Percentiles rank a stretch among this genome's conserved stretches.
phyloP scores from a whole-genome alignment of 2,113 vertebrate species.

The Lichenostomus cassidix region DNA sequence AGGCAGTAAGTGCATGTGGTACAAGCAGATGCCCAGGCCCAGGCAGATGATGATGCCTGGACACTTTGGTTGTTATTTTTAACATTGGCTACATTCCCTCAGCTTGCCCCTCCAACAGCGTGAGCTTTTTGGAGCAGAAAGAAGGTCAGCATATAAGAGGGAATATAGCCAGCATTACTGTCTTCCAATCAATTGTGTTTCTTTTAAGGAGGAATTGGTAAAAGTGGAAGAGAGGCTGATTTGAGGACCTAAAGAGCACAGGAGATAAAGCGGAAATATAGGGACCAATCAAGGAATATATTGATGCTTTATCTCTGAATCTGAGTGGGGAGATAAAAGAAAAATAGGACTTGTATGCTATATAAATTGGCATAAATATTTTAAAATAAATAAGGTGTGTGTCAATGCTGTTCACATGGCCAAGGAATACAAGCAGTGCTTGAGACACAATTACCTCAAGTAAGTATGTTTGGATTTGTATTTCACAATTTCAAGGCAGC shows the following conservation, averaged over 20 bases:
- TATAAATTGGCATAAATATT: neutral
- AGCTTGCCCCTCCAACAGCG: neutral
- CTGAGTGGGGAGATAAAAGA: neutral
- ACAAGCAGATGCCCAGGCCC: neutral
- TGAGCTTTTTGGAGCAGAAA: slow-evolving; percentile 47
- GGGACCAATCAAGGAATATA: neutral
- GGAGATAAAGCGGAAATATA: neutral
- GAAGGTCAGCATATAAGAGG: neutral
- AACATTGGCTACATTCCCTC: neutral
- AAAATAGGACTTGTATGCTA: neutral
- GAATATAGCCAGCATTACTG: neutral
- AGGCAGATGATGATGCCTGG: neutral
- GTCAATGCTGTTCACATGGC: neutral
- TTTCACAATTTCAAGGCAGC: neutral
- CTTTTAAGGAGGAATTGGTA: neutral
- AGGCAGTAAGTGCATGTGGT: neutral
- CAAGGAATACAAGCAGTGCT: neutral
- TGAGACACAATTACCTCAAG: neutral
- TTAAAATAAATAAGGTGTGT: neutral
- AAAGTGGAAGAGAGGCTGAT: neutral
- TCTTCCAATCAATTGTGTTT: neutral
- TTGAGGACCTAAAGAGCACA: neutral
- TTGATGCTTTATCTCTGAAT: neutral
- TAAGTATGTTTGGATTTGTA: neutral
- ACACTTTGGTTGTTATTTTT: neutral